Base-by-base conservation (phyloP, 2,797 vertebrate genomes). In the Columba guinea region DNA sequence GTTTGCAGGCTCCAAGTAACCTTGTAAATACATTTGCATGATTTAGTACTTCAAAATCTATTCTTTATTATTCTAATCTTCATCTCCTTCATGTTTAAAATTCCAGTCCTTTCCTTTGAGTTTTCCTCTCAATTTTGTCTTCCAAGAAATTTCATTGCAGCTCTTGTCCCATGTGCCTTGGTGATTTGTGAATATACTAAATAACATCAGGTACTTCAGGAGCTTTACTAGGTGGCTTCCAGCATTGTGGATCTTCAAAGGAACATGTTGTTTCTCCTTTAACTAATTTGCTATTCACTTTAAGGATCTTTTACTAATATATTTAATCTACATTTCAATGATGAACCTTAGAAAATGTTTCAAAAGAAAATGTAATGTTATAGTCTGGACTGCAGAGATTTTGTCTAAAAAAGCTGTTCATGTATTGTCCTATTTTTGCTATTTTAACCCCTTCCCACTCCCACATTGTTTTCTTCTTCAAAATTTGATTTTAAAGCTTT, bases 141-240 rank as follows among this genome's bases (percentile, higher is more conserved):
- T 77, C 44, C 15, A 60, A 83, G 34, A 48, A 8, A n/a, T 67
- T 58, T 77, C 13, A 11, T 39, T 77, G 37, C 7, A 20, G 18
- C 35, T 62, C 16, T 59, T 48, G 4, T 60, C 56, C 15, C 2
- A 0, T 1, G 0, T 59, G 24, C 39, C 32, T 12, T 7, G 24
- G 28, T 35, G 28, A n/a, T 49, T 55, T 0, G 0, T 48, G 59
- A 58, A 28, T 51, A 39, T 6, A n/a, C 20, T 52, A 68, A 81
- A 67, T 52, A 52, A 13, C 5, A 24, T 5, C 3, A n/a, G 28
- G 2, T 71, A 18, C 19, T 85, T 94, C 19, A 60, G 18, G 39
- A 77, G 35, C 19, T 63, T 67, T 48, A 30, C 11, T 44, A 26
- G 7, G 5, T 68, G 46, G 5, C 14, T 83, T 82, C 13, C 35